Evolutionary conservation across 2,797 vertebrate species (phyloP).

Genomic region (Acanthis flammea): DNA sequence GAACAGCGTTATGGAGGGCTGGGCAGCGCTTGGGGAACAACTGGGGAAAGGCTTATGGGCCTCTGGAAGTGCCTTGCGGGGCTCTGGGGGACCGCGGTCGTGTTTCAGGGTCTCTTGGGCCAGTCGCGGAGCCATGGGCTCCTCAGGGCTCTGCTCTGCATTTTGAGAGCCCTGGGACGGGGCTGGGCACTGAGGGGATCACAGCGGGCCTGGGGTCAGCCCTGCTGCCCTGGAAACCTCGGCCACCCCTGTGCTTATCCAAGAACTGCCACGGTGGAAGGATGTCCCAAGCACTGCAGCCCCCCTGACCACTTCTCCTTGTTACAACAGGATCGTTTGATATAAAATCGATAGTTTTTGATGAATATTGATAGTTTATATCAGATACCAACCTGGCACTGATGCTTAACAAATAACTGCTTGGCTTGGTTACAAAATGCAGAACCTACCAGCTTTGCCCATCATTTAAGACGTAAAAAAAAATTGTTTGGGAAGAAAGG

Average conservation of each 20-base stretch:
- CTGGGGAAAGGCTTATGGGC: background rate
- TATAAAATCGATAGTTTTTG: background rate
- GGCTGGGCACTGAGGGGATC: fast-evolving
- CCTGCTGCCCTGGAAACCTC: background rate
- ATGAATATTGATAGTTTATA: background rate
- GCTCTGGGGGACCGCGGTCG: fast-evolving
- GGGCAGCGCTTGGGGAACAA: background rate
- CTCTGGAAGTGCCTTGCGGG: too few relatives aligned
- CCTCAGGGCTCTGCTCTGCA: fast-evolving
- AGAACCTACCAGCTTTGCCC: background rate
- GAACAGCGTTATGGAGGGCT: background rate
- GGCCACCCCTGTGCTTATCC: fast-evolving
- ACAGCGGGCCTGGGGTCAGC: background rate
- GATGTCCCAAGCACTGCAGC: fast-evolving
- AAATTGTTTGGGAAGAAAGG: background rate
- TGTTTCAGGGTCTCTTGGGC: fast-evolving
- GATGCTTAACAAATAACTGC: too few relatives aligned
- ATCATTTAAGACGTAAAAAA: background rate
- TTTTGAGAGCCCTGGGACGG: fast-evolving
- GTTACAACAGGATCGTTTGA: fast-evolving
- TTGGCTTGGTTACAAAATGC: background rate
- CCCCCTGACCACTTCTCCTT: fast-evolving
- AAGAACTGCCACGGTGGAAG: too few relatives aligned
- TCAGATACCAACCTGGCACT: background rate
- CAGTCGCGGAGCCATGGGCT: fast-evolving